Percentiles rank a stretch among this genome's conserved stretches.
These are phyloP conservation scores for Cylas formicarius DNA, from an alignment of 1,140 invertebrate species.

Conservation along the genomic window DNA sequence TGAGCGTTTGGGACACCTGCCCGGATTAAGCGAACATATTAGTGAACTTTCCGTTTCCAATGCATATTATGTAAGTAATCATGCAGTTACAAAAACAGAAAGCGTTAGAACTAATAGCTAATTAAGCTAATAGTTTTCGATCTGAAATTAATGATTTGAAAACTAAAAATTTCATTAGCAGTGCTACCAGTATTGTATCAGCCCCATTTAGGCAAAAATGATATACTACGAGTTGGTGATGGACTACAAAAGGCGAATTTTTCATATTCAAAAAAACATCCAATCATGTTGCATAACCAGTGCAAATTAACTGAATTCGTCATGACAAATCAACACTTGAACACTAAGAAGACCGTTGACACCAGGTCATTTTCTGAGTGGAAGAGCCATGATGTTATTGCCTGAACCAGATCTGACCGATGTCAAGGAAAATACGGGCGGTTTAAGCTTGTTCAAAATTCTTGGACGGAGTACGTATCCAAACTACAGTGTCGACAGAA, in stretches of 20 bases:
- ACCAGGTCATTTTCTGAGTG: conserved; percentile 20
- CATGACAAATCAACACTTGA: conserved; percentile 25
- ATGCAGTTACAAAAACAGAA: too few relatives aligned
- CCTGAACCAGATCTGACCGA: conserved; percentile 36
- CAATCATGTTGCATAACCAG: neutral
- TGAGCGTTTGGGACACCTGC: too few relatives aligned
- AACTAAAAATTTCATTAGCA: neutral
- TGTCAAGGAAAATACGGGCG: conserved; percentile 35
- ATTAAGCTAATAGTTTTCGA: neutral
- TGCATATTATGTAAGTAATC: too few relatives aligned
- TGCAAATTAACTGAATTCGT: conserved; percentile 9
- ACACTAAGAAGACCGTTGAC: conserved; percentile 33
- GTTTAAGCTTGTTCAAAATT: conserved; percentile 28
- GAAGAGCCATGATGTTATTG: neutral
- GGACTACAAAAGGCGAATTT: neutral
- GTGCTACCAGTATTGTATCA: neutral
- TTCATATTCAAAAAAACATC: conserved; percentile 2
- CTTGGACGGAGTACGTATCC: conserved; percentile 35
- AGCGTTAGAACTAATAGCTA: too few relatives aligned
- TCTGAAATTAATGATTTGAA: neutral
- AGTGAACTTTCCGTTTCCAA: too few relatives aligned
- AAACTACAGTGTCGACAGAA: conserved; percentile 29
- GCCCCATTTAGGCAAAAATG: neutral
- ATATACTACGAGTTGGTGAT: conserved; percentile 5
- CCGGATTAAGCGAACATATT: too few relatives aligned